Evolutionary conservation across 2,797 vertebrate genomes (phyloP).

Genomic region (Percopsis omiscomaycus): DNA sequence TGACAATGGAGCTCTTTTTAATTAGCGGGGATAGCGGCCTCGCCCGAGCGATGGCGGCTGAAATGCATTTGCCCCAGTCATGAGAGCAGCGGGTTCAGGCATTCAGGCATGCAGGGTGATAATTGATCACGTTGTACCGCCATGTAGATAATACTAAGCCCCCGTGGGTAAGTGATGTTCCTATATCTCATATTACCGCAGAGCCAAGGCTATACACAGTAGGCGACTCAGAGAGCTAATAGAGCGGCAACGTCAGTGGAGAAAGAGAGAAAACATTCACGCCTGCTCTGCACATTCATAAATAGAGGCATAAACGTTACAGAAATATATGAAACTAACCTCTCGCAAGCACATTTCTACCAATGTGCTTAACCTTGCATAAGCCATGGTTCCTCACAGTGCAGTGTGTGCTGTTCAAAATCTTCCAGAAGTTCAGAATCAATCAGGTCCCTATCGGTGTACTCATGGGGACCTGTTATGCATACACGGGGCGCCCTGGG

Average conservation of each 20-base stretch:
- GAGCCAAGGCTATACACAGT: slow-evolving; percentile 18
- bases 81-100: slow-evolving; percentile 43
- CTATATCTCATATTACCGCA: slow-evolving; percentile 42
- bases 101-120: slow-evolving; percentile 59
- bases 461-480: no score
- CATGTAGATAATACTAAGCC: slow-evolving; percentile 43
- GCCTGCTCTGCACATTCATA: no score
- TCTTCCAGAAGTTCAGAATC: background rate
- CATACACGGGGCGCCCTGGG: slow-evolving; percentile 2
- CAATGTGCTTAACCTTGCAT: background rate
- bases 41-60: slow-evolving; percentile 54
- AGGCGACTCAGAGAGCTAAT: background rate
- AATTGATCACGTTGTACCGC: slow-evolving; percentile 60
- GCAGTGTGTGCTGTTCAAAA: background rate
- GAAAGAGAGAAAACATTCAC: no score
- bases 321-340: background rate
- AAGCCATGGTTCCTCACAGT: background rate
- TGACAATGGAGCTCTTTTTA: slow-evolving; percentile 75
- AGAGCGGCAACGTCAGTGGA: no score
- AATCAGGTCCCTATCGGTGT: background rate
- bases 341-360: background rate
- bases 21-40: slow-evolving; percentile 67
- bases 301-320: no score
- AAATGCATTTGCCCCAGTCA: slow-evolving; percentile 39
- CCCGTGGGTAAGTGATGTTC: slow-evolving; percentile 43